Conservation (phyloP, 2,888 invertebrate genomes). For the Pseudoips prasinana region DNA sequence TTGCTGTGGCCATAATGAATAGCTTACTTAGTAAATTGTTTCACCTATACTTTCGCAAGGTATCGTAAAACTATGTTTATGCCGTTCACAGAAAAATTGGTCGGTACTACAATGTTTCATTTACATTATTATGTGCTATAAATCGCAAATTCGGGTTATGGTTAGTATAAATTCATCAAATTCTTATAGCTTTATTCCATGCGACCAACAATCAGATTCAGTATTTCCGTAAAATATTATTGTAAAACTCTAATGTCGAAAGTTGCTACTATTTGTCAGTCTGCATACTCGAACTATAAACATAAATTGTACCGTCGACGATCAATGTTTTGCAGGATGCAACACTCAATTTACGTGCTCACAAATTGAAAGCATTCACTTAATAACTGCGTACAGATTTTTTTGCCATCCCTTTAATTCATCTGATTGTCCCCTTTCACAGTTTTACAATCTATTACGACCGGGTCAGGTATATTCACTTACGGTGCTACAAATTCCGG, state of each 20-base stretch:
- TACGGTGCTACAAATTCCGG: constrained; percentile 49
- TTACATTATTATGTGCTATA: constrained; percentile 37
- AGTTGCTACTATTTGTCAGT: too few species aligned
- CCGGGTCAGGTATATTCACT: constrained; percentile 44
- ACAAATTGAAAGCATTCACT: not conserved
- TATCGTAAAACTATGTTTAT: constrained; percentile 35
- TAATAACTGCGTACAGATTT: constrained; percentile 6
- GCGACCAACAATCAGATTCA: constrained; percentile 32
- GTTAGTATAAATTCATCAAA: constrained; percentile 37
- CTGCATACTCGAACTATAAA: too few species aligned
- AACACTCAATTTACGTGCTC: too few species aligned
- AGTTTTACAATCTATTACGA: constrained; percentile 37
- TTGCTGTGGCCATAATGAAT: too few species aligned
- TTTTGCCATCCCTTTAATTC: constrained; percentile 6
- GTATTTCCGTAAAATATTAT: constrained; percentile 24
- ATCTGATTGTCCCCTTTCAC: constrained; percentile 23
- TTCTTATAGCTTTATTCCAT: constrained; percentile 39
- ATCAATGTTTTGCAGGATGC: too few species aligned
- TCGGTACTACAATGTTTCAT: constrained; percentile 33
- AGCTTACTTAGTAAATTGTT: too few species aligned
- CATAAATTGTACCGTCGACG: too few species aligned
- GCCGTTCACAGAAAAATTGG: constrained; percentile 36
- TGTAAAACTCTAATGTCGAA: too few species aligned
- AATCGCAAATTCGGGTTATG: constrained; percentile 36
- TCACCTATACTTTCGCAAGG: too few species aligned